Percentiles rank a stretch among this genome's conserved stretches.
These are phyloP conservation scores for Plebejus anna DNA, from an alignment of 2,888 invertebrate species.

Conservation along the genomic window DNA sequence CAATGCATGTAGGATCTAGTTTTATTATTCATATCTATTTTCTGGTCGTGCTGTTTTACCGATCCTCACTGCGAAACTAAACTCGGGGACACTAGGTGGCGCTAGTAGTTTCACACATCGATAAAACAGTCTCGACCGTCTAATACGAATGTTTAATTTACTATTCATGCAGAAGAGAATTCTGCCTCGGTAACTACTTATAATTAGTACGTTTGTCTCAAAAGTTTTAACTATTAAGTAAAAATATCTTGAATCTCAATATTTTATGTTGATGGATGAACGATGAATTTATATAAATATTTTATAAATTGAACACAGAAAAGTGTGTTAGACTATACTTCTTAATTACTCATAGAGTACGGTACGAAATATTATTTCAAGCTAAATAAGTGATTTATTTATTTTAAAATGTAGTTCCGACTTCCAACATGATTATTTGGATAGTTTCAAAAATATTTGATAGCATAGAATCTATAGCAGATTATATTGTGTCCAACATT, in stretches of 20 bases:
- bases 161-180: not conserved
- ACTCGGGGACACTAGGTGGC: not conserved
- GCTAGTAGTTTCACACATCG: not conserved
- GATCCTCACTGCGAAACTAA: not conserved
- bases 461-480: conserved; percentile 4
- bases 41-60: not conserved
- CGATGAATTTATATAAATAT: not conserved
- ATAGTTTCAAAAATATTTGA: conserved; percentile 10
- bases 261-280: not conserved
- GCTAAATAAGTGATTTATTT: not conserved
- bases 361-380: conserved; percentile 5
- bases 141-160: not conserved
- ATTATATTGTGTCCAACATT: conserved; percentile 21
- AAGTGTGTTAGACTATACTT: not conserved
- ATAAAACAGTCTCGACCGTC: not conserved
- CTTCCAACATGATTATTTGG: conserved; percentile 17
- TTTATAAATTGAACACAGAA: not conserved
- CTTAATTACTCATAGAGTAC: conserved; percentile 3
- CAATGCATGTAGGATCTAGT: not conserved
- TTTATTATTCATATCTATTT: conserved; percentile 5
- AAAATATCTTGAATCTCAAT: not conserved
- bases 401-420: not conserved
- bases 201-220: not conserved
- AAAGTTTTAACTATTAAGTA: not conserved
- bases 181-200: not conserved